These are phyloP conservation scores for Dinoponera quadriceps DNA, from an alignment of 1,140 invertebrate species.

Conservation along the genomic window DNA sequence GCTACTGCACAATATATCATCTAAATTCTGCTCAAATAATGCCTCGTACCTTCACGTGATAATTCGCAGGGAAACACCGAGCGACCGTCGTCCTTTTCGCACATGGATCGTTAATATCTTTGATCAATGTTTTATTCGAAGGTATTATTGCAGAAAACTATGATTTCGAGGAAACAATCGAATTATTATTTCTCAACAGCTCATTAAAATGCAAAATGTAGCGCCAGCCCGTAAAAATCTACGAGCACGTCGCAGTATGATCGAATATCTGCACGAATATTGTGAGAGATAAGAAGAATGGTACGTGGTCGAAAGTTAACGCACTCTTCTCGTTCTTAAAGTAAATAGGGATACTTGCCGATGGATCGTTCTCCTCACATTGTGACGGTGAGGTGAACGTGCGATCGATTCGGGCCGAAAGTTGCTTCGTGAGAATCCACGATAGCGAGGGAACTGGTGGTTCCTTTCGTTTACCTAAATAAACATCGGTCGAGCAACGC, in stretches of 20 bases:
- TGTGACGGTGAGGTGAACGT: too few species aligned
- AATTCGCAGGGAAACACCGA: neutral
- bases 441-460: conserved; percentile 65
- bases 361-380: neutral
- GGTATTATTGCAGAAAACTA: neutral
- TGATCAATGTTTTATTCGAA: neutral
- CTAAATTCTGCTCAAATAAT: neutral
- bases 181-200: neutral
- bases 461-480: conserved; percentile 84
- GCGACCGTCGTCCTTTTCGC: neutral
- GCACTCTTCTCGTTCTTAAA: neutral
- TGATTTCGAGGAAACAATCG: neutral
- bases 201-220: neutral
- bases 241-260: neutral
- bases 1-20: neutral
- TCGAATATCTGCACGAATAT: neutral
- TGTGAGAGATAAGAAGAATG: neutral
- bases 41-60: neutral
- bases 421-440: conserved; percentile 42
- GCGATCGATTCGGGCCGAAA: conserved; percentile 76
- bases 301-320: neutral
- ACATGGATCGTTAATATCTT: neutral
- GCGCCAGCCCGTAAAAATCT: neutral
- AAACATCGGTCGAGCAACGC: conserved; percentile 80
- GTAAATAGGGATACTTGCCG: neutral